Evolutionary conservation across 2,888 invertebrate species (phyloP).

Genomic region (Patella ulyssiponensis): DNA sequence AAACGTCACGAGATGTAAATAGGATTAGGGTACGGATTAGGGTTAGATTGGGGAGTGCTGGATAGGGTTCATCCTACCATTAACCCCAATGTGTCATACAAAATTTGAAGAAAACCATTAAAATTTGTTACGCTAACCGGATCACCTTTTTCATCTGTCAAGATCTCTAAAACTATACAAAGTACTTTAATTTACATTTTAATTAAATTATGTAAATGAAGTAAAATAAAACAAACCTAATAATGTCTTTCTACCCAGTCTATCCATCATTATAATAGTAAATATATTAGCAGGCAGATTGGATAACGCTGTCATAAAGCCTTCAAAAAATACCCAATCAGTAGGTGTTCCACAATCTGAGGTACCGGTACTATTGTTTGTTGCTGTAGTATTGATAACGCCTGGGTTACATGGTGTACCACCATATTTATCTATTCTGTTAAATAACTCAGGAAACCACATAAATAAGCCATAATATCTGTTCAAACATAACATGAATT

Average conservation of each 20-base stretch:
- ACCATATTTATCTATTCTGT: constrained; percentile 76
- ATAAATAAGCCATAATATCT: constrained; percentile 95
- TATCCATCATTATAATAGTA: constrained; percentile 69
- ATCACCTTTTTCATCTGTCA: too few relatives aligned
- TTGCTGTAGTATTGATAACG: constrained; percentile 10
- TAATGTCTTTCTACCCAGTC: constrained; percentile 66
- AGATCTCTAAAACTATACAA: too few relatives aligned
- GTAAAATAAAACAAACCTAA: constrained; percentile 51
- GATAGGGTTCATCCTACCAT: too few relatives aligned
- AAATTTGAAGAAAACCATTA: too few relatives aligned
- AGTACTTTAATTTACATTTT: too few relatives aligned
- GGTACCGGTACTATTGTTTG: constrained; percentile 23
- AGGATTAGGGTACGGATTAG: too few relatives aligned
- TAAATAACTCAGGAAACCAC: constrained; percentile 97
- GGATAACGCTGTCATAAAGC: constrained; percentile 68
- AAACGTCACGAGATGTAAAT: too few relatives aligned
- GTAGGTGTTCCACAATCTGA: constrained; percentile 37
- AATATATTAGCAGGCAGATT: constrained; percentile 71
- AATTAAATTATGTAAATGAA: too few relatives aligned
- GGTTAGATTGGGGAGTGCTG: too few relatives aligned
- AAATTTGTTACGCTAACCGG: too few relatives aligned
- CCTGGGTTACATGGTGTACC: constrained; percentile 61
- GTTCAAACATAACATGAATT: constrained; percentile 44
- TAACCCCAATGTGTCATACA: too few relatives aligned
- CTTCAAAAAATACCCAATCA: constrained; percentile 63